Evolutionary conservation across 1,140 invertebrate genomes (phyloP).

Genomic region (Dendrolimus kikuchii): DNA sequence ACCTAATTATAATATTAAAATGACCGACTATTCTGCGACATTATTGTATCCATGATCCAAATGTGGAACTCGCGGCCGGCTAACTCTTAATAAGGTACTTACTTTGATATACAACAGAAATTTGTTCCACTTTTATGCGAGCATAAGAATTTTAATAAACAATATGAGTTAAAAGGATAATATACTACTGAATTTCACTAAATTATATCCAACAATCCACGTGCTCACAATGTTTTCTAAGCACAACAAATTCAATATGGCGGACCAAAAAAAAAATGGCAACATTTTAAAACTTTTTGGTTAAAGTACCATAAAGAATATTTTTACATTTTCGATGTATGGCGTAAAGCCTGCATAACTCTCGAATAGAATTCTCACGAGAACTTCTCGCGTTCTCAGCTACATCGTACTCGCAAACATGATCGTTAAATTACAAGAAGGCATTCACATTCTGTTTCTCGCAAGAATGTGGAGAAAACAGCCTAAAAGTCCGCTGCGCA

Average conservation of each 20-base stretch:
- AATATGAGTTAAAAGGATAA: slow-evolving; percentile 33
- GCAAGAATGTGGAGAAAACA: too few species aligned
- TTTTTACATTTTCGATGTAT: too few species aligned
- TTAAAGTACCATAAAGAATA: too few species aligned
- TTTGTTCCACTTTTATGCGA: slow-evolving; percentile 30
- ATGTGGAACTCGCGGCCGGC: slow-evolving; percentile 45
- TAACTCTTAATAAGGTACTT: slow-evolving; percentile 37
- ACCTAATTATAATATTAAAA: slow-evolving; percentile 11
- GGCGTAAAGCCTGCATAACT: too few species aligned
- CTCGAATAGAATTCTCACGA: too few species aligned
- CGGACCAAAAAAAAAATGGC: slow-evolving; percentile 36
- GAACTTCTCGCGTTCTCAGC: too few species aligned
- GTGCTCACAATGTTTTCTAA: slow-evolving; percentile 73
- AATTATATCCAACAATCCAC: slow-evolving; percentile 66
- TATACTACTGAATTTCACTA: slow-evolving; percentile 58
- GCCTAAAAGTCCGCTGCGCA: too few species aligned
- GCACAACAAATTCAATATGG: slow-evolving; percentile 73
- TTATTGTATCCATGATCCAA: slow-evolving; percentile 33
- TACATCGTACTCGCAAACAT: too few species aligned
- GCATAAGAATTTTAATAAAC: slow-evolving; percentile 24
- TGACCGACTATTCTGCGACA: slow-evolving; percentile 19
- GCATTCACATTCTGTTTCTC: too few species aligned
- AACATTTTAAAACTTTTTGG: slow-evolving; percentile 30
- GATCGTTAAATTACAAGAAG: too few species aligned
- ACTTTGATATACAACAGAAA: slow-evolving; percentile 39